Evolutionary conservation across 2,113 vertebrate genomes (phyloP), one percentile per base, ranked within the genome.

Genomic region (Gymnocephalus cernua): DNA sequence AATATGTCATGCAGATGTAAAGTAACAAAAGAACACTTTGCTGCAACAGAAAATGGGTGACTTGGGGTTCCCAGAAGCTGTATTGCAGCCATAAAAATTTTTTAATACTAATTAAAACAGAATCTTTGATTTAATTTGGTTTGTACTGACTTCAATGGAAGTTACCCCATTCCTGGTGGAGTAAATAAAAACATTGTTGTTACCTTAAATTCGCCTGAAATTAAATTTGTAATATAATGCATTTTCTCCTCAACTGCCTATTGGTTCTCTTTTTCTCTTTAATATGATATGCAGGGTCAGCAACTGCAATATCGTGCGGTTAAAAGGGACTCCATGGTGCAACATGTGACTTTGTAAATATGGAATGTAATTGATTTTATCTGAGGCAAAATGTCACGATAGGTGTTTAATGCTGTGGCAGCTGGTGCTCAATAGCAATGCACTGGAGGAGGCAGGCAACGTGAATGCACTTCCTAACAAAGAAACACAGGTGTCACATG

Each of bases 271-370:
- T 48, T 50, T 6, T 62, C 16, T 59, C 25, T 54, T 70, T 63
- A 58, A 16, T 48, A 12, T 27, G 7, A 27, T 29, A 19, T 77
- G 15, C 29, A 13, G 51, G 48, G 59, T 58, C 57, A 69, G 56
- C 6, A 51, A 45, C 35, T 25, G 45, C 66, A 80, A 51, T 23
- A 65, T 53, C 4, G 2, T 51, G 2, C 16, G 67, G 50, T 76
- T 51, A 23, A 65, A 80, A 79, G 51, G 64, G 54, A 80, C 41
- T 71, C 35, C 3, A 27, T 19, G 15, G 25, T n/a, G 45, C 77
- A 82, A 35, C 67, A 74, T 74, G 29, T 45, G 47, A 86, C 62
- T 45, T 29, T 82, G 69, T 90, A 83, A 87, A 90, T 80, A 79
- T 48, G 41, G 65, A 45, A 81, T 73, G 11, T 72, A 86, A 87